Base-by-base conservation (phyloP, 2,113 vertebrate genomes). In the Chaetodon auriga region DNA sequence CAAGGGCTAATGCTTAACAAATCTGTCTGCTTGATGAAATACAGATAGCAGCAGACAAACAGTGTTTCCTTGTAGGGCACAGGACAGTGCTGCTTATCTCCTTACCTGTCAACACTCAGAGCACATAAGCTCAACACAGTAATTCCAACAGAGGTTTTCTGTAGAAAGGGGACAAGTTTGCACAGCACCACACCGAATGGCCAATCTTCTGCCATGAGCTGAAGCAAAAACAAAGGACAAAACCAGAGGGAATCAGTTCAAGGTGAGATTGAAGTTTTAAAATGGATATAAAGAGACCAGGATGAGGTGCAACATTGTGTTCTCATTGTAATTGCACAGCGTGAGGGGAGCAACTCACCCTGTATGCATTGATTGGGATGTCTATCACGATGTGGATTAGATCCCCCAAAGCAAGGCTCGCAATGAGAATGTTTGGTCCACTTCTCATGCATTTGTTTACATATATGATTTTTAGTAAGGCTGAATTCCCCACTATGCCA, bases 161-260 rank as follows among this genome's bases (percentile, higher is more conserved):
- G 98, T 84, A 99, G 95, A 92, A 99, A 99, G 57, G 97, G 97
- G 36, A 99, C 95, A 35, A 98, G 93, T 94, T 99, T 99, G 92
- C 98, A 99, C 94, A 98, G 86, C 85, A 93, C 94, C 0, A 94
- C 94, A 80, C 97, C 98, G 10, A 99, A 98, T 0, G 97, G 97
- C 98, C 98, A 99, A 88, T 97, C 96, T 77, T 96, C 94, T n/a
- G 96, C 97, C 25, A 97, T 94, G 0, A 99, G 94, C 98, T 99
- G 93, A 65, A 76, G 80, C 68, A 78, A 93, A 91, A 91, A 36
- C 82, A 88, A 69, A 77, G 16, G 19, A 63, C 25, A 61, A 72
- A 9, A 57, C 57, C 3, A 65, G 16, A 46, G 23, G 45, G 7
- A 78, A 85, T 81, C 63, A 70, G 53, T 71, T 84, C 43, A 75